Base-by-base conservation (phyloP, 1,140 invertebrate species). In the Hypsibius dujardini region DNA sequence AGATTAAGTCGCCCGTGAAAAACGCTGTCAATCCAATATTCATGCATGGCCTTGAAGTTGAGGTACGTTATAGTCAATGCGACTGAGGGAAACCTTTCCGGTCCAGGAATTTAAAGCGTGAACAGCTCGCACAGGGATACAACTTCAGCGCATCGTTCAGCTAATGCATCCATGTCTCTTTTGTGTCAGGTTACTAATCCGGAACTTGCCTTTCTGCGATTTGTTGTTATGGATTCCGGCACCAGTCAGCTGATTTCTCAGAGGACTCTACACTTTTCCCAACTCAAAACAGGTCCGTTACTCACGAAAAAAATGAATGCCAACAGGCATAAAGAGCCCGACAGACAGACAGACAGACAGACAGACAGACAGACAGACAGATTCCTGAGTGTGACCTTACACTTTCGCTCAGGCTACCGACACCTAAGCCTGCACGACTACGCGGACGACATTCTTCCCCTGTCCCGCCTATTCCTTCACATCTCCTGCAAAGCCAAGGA, bases 11-110 rank as follows among this genome's bases (percentile, higher is more conserved):
- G 0, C 84, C 90, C 1, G 86, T 87, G 71, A 85, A 86, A 74
- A 96, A 96, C 78, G 86, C 89, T 0, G 80, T 95, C 40, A 96
- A 95, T 79, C 92, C 92, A 0, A 89, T 93, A 47, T 97, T 92
- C 90, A 92, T 93, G 78, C 90, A 95, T 75, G 87, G 87, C 1
- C 91, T 93, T 75, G 87, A 85, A 74, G 94, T 95, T 77, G 85
- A 90, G 83, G 82, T 82, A 73, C 77, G 72, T 72, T 46, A 50
- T 7, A 70, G 56, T 28, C 40, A 12, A 12, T 28, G 40, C 12
- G 40, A n/a, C 7, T 56, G 50, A 56, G n/a, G n/a, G 50, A 56
- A 56, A n/a, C 50, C 1, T 47, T 72, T 14, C 46, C 46, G 28
- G 28, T 28, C 28, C 28, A 28, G 28, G 28, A 28, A 28, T 28